These are phyloP conservation scores for Felis catus DNA, from an alignment of 2,113 vertebrate genomes.

Conservation along the genomic window DNA sequence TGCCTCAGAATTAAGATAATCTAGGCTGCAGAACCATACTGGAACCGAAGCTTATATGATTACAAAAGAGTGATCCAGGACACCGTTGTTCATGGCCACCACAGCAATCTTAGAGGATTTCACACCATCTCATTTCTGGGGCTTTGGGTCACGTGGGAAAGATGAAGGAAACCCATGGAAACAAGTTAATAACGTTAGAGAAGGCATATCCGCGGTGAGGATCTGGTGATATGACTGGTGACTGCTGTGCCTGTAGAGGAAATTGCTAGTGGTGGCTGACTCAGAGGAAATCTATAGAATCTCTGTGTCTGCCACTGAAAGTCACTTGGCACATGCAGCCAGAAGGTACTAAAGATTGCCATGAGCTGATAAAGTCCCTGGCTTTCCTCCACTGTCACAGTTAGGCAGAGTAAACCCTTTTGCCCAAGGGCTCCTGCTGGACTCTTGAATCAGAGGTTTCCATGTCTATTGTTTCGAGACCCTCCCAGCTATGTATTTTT, in stretches of 20 bases:
- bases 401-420: conserved; percentile 48
- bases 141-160: conserved; percentile 17
- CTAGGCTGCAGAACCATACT: background rate
- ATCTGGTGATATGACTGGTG: background rate
- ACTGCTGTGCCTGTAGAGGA: background rate
- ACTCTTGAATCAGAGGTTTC: conserved; percentile 52
- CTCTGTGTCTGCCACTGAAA: conserved; percentile 44
- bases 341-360: conserved; percentile 49
- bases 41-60: conserved; percentile 27
- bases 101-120: background rate
- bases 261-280: conserved; percentile 42
- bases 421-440: conserved; percentile 33
- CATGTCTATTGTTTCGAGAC: conserved; percentile 38
- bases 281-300: conserved; percentile 47
- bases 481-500: conserved; percentile 40
- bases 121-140: background rate
- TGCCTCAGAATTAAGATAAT: conserved; percentile 33
- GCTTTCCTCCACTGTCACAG: conserved; percentile 44
- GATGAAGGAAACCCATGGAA: conserved; percentile 21
- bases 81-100: background rate
- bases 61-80: background rate
- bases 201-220: background rate
- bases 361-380: conserved; percentile 51
- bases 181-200: conserved; percentile 19
- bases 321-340: background rate